Base-by-base conservation (phyloP, 1,140 invertebrate genomes). In the Wasmannia auropunctata region DNA sequence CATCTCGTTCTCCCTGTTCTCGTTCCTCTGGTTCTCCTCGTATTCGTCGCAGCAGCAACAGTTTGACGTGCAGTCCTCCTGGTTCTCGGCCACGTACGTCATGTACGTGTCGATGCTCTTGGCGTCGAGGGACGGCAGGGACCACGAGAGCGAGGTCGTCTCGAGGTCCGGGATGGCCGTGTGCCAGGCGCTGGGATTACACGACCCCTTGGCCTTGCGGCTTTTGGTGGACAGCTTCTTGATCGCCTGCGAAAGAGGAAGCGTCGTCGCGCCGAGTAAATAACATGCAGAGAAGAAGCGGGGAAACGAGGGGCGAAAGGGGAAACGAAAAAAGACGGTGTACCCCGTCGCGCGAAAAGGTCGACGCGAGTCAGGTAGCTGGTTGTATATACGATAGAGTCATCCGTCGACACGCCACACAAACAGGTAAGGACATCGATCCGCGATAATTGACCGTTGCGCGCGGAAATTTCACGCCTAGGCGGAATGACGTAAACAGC, bases 1-100 rank as follows among this genome's bases (percentile, higher is more conserved):
- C 94, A 95, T 95, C 81, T 95, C 94, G 88, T 95, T 95, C 83
- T 95, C 94, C 28, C 91, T 87, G 54, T 95, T 95, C 77, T 95
- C 95, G 69, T 95, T 95, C 46, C 89, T 92, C 60, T 94, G 93
- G 56, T 95, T 95, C 74, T 95, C 95, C 72, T 94, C 94, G 72
- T 92, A 90, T n/a, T 95, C 95, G 62, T 91, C 91, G 56, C 94
- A 95, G 67, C 92, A 92, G 46, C 93, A 94, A 62, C 92, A 94
- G 86, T 84, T 92, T 0, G 93, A 93, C 4, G 77, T 76, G 60
- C 92, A 93, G 56, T 93, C 91, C 10, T 90, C 91, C 22, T 89
- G 67, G 37, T 80, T 81, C 70, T 94, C 94, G n/a, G 86, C 89
- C 1, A 95, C 91, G 56, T 94, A 94, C 11, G 94, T 95, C 74